Conservation (phyloP, 2,888 invertebrate genomes). For the Branchipolynoe longqiensis region DNA sequence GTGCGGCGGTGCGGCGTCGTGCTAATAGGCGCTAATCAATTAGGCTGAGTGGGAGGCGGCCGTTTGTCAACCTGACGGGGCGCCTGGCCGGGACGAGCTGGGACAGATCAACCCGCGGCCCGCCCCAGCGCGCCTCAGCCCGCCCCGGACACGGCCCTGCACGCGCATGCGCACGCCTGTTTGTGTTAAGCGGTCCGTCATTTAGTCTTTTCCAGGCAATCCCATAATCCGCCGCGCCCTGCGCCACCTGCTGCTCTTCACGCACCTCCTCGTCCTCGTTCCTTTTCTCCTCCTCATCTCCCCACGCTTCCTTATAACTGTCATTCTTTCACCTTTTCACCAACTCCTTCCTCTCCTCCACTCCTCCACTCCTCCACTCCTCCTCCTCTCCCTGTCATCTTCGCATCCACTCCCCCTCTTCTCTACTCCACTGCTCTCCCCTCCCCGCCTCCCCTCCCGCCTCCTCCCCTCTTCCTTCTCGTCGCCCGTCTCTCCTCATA, state of each 20-base stretch:
- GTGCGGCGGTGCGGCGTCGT: not conserved
- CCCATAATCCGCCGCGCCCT: too few relatives aligned
- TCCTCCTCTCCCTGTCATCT: not conserved
- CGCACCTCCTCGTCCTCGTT: too few relatives aligned
- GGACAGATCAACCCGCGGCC: not conserved
- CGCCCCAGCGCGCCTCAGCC: not conserved
- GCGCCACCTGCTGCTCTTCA: too few relatives aligned
- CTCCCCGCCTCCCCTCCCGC: not conserved
- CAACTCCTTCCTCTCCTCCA: not conserved
- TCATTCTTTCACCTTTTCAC: not conserved
- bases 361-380: not conserved
- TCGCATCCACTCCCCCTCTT: not conserved
- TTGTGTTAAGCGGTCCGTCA: not conserved
- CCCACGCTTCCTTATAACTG: not conserved
- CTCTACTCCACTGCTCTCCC: not conserved
- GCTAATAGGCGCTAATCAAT: constrained; percentile 40
- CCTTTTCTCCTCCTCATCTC: not conserved
- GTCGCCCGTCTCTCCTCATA: not conserved
- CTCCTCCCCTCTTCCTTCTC: not conserved
- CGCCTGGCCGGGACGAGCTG: too few relatives aligned
- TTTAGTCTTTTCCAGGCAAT: not conserved
- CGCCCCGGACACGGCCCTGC: not conserved
- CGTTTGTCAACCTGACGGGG: constrained; percentile 3
- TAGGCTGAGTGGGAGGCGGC: not conserved
- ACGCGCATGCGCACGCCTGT: not conserved